Percentiles rank a stretch among this genome's conserved stretches.
Evolutionary conservation across 2,888 invertebrate genomes (phyloP).

Genomic region (Osedax fenrisi): DNA sequence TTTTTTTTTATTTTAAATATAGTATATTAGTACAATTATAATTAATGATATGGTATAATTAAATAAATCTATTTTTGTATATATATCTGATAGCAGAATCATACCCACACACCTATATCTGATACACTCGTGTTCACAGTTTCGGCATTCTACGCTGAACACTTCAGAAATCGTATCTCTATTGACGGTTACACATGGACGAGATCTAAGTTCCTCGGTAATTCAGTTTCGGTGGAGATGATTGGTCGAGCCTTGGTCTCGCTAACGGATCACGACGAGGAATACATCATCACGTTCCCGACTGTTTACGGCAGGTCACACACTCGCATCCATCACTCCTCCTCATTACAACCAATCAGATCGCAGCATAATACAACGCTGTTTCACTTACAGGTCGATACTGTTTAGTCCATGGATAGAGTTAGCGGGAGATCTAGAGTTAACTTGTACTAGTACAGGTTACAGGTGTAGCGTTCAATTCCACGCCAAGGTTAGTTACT

Average conservation of each 20-base stretch:
- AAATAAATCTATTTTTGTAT: too few relatives aligned
- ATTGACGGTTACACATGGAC: constrained; percentile 96
- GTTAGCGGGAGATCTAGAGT: constrained; percentile 78
- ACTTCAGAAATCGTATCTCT: constrained; percentile 73
- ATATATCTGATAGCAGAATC: too few relatives aligned
- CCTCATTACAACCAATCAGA: not conserved
- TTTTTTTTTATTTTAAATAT: too few relatives aligned
- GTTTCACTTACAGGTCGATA: constrained; percentile 62
- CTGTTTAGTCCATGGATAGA: constrained; percentile 97
- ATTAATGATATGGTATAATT: too few relatives aligned
- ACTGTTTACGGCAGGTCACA: constrained; percentile 82
- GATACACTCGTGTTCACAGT: too few relatives aligned
- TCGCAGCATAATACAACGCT: not conserved
- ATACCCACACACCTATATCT: too few relatives aligned
- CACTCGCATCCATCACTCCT: not conserved
- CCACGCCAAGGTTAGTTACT: constrained; percentile 69
- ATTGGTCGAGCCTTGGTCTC: constrained; percentile 87
- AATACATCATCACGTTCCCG: constrained; percentile 89
- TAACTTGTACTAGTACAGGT: constrained; percentile 82
- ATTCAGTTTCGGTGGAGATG: constrained; percentile 78
- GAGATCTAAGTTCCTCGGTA: constrained; percentile 92
- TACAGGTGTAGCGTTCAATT: constrained; percentile 86
- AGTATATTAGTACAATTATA: too few relatives aligned
- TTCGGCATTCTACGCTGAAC: constrained; percentile 97
- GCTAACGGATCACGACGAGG: constrained; percentile 75